Evolutionary conservation across 2,888 invertebrate genomes (phyloP).

Genomic region (Ernsta delagoae): DNA sequence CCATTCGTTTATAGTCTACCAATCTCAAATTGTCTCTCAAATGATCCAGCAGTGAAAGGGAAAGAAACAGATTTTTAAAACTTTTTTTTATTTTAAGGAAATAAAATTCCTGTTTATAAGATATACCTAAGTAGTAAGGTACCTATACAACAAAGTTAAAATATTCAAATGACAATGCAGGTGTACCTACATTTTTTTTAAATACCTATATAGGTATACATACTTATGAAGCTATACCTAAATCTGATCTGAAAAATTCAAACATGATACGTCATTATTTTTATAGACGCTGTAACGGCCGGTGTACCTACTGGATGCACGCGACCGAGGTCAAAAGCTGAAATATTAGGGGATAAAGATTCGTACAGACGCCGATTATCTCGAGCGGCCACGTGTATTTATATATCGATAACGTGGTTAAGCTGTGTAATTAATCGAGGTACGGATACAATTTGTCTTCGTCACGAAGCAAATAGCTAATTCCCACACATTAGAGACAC

Average conservation of each 20-base stretch:
- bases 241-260: background rate
- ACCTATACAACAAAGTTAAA: too few relatives aligned
- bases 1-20: too few relatives aligned
- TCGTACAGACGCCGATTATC: conserved; percentile 31
- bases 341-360: conserved; percentile 33
- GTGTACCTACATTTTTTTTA: too few relatives aligned
- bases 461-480: conserved; percentile 82
- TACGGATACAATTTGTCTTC: conserved; percentile 81
- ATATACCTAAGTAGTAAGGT: too few relatives aligned
- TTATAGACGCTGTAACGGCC: background rate
- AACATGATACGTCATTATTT: too few relatives aligned
- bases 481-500: conserved; percentile 81
- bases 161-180: too few relatives aligned
- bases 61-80: too few relatives aligned
- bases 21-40: too few relatives aligned
- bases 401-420: conserved; percentile 64
- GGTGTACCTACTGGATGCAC: background rate
- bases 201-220: too few relatives aligned
- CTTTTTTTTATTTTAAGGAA: too few relatives aligned
- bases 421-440: conserved; percentile 81
- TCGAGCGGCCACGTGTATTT: conserved; percentile 32
- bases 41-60: too few relatives aligned
- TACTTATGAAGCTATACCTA: background rate
- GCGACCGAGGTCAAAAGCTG: conserved; percentile 3
- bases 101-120: too few relatives aligned